Conservation (phyloP, 2,888 invertebrate genomes). For the Agapostemon virescens region DNA sequence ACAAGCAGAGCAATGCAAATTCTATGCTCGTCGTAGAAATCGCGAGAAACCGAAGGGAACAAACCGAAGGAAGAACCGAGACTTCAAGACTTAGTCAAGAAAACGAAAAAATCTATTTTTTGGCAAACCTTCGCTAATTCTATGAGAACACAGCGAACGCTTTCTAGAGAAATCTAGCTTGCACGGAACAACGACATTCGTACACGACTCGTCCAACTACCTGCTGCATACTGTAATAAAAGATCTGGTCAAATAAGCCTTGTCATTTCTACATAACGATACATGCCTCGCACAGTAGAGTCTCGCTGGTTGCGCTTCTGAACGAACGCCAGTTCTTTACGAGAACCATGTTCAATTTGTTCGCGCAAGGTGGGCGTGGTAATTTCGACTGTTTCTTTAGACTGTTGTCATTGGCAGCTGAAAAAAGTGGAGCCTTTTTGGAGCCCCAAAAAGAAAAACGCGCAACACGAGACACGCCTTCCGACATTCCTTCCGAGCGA, state of each 20-base stretch:
- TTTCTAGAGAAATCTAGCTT: not conserved
- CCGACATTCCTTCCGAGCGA: no score
- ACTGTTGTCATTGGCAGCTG: no score
- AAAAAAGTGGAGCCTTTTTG: no score
- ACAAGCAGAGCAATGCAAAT: conserved; percentile 46
- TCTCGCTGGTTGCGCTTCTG: no score
- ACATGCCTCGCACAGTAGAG: not conserved
- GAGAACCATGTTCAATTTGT: no score
- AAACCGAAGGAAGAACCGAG: not conserved
- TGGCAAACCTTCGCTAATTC: not conserved
- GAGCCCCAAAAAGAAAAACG: no score
- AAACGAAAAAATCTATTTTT: no score
- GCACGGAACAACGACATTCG: not conserved
- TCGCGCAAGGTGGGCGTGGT: no score
- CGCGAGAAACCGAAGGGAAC: not conserved
- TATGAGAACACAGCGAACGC: not conserved
- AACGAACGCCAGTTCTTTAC: no score
- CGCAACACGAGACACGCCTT: no score
- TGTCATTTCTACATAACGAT: not conserved
- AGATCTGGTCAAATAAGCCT: not conserved
- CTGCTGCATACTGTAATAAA: not conserved
- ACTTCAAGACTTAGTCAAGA: no score
- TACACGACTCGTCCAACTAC: not conserved
- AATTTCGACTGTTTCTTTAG: no score
- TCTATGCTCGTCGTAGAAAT: conserved; percentile 39